A percentile compares a stretch with the other conserved stretches of the same genome.
These are phyloP conservation scores for Anoplolepis gracilipes DNA, from an alignment of 1,140 invertebrate genomes.

Conservation along the genomic window DNA sequence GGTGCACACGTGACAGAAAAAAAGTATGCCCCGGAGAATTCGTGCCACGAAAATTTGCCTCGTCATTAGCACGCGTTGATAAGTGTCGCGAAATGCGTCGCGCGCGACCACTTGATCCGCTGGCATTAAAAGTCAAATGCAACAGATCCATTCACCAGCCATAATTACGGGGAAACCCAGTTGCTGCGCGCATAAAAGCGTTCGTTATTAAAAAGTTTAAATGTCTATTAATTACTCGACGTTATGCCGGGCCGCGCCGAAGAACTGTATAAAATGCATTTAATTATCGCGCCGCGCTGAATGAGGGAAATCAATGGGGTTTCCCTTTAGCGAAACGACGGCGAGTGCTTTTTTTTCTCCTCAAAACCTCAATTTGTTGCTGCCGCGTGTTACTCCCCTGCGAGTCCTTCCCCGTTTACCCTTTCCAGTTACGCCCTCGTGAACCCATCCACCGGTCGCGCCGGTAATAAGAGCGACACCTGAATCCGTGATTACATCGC, in stretches of 20 bases:
- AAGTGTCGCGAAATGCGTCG: conserved; percentile 71
- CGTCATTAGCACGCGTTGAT: conserved; percentile 79
- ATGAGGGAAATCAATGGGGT: conserved; percentile 83
- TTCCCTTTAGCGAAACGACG: conserved; percentile 75
- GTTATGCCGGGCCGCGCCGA: conserved; percentile 75
- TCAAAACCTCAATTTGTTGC: conserved; percentile 82
- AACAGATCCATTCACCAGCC: conserved; percentile 82
- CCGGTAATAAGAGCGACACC: conserved; percentile 75
- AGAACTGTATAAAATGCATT: conserved; percentile 82
- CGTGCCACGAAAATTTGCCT: conserved; percentile 70
- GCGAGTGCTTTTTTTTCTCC: conserved; percentile 70
- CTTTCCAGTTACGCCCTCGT: conserved; percentile 70
- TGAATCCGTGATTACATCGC: conserved; percentile 76
- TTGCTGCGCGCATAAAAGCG: conserved; percentile 79
- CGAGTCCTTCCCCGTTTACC: conserved; percentile 57
- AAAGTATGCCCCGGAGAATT: background rate
- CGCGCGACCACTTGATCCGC: conserved; percentile 76
- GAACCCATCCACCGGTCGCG: conserved; percentile 50
- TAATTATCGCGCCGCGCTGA: conserved; percentile 81
- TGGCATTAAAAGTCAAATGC: conserved; percentile 82
- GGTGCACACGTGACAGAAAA: background rate
- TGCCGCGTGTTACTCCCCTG: conserved; percentile 61
- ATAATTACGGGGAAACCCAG: conserved; percentile 79
- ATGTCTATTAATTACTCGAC: conserved; percentile 84
- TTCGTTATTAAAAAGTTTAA: conserved; percentile 84